Evolutionary conservation across 2,888 invertebrate species (phyloP).

Genomic region (Lampropteryx suffumata): DNA sequence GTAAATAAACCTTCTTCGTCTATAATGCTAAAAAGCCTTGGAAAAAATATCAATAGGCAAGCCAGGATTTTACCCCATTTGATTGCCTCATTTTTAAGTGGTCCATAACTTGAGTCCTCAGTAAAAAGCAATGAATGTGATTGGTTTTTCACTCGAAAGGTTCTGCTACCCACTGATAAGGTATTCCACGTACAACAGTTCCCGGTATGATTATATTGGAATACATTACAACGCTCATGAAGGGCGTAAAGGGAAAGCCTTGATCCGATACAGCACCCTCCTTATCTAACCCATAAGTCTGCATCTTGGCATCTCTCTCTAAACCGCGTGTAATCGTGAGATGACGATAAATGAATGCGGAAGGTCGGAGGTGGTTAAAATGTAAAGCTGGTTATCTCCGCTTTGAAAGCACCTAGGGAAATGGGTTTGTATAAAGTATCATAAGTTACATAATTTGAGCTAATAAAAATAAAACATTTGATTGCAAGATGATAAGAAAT

Average conservation of each 20-base stretch:
- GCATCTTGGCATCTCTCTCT: conserved; percentile 14
- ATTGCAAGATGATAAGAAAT: too few relatives aligned
- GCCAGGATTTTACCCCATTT: neutral
- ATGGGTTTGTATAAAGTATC: conserved; percentile 22
- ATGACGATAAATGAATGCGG: conserved; percentile 43
- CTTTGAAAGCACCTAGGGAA: conserved; percentile 34
- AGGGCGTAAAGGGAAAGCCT: conserved; percentile 15
- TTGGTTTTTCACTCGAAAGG: conserved; percentile 16
- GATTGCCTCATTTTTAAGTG: conserved; percentile 10
- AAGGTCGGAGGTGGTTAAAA: conserved; percentile 40
- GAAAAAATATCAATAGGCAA: neutral
- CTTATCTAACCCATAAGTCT: conserved; percentile 20
- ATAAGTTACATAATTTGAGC: conserved; percentile 3
- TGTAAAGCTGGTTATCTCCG: conserved; percentile 43
- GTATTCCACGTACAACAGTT: conserved; percentile 13
- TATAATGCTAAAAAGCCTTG: too few relatives aligned
- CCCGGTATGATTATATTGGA: conserved; percentile 17
- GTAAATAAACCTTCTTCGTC: too few relatives aligned
- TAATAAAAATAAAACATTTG: too few relatives aligned
- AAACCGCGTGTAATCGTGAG: conserved; percentile 31
- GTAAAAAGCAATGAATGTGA: conserved; percentile 18
- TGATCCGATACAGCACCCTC: conserved; percentile 13
- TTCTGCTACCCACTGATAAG: conserved; percentile 10
- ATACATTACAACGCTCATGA: conserved; percentile 17
- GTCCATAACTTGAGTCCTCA: conserved; percentile 7